These are phyloP conservation scores for Pheucticus melanocephalus DNA, from an alignment of 2,113 vertebrate species.

Conservation along the genomic window DNA sequence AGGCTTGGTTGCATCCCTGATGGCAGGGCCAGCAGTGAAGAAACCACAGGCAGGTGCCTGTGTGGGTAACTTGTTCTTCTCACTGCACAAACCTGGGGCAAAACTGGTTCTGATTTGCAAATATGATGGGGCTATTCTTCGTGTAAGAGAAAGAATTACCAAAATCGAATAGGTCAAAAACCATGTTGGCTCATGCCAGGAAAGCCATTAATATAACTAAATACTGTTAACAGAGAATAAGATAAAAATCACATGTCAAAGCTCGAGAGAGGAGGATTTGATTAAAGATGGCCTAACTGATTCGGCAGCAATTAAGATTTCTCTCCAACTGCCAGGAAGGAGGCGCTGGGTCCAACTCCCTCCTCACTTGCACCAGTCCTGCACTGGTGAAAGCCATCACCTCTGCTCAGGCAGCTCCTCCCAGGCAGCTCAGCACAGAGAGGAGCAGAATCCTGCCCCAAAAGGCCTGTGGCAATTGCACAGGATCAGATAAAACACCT, in stretches of 20 bases:
- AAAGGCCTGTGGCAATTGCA: not conserved
- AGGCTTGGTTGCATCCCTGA: not conserved
- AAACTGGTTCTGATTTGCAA: not conserved
- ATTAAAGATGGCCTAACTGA: constrained; percentile 44
- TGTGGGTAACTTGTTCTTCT: not conserved
- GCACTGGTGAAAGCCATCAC: not conserved
- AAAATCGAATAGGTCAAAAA: constrained; percentile 10
- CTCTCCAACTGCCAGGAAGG: not conserved
- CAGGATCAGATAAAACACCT: constrained; percentile 54
- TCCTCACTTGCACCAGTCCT: not conserved
- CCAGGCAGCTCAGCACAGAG: not conserved
- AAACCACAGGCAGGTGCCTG: not conserved
- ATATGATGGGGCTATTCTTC: not conserved
- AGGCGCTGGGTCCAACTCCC: not conserved
- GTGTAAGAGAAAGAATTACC: not conserved
- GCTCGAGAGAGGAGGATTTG: not conserved
- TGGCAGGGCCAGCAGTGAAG: not conserved
- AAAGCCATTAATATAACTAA: constrained; percentile 42
- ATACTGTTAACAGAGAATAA: constrained; percentile 18
- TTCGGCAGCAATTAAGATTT: constrained; percentile 18
- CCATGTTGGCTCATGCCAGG: not conserved
- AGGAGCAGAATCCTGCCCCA: not conserved
- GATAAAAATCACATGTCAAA: constrained; percentile 49
- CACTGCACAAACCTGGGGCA: not conserved
- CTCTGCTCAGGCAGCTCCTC: not conserved